Percentiles rank a stretch among this genome's conserved stretches.
Evolutionary conservation across 2,888 invertebrate species (phyloP).

Genomic region (Phyto melanocephala): DNA sequence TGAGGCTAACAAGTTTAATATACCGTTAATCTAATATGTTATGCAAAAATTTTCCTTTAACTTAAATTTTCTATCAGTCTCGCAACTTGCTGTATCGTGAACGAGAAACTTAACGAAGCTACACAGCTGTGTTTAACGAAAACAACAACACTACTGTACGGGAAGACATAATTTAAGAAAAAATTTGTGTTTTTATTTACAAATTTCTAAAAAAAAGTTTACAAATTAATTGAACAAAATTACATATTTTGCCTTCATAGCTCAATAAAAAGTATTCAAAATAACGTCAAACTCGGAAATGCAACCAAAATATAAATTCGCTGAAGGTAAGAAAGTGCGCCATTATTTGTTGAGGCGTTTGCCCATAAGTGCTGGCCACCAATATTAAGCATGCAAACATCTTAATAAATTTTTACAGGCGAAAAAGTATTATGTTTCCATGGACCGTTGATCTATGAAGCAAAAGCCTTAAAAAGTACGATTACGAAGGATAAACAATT

Average conservation of each 20-base stretch:
- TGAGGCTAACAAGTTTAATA: too few species aligned
- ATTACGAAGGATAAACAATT: constrained; percentile 91
- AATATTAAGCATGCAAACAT: neutral
- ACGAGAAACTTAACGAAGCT: constrained; percentile 38
- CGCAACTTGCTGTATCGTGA: constrained; percentile 14
- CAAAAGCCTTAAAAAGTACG: constrained; percentile 93
- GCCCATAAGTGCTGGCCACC: neutral
- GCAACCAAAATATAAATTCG: constrained; percentile 84
- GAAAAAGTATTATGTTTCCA: constrained; percentile 97
- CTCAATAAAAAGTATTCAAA: constrained; percentile 63
- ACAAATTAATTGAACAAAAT: neutral
- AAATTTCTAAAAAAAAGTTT: neutral
- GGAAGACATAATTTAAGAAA: constrained; percentile 35
- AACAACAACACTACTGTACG: constrained; percentile 48
- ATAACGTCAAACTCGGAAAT: constrained; percentile 79
- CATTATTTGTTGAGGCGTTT: neutral
- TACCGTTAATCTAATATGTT: too few species aligned
- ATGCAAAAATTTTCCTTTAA: too few species aligned
- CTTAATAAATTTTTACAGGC: constrained; percentile 80
- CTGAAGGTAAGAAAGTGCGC: constrained; percentile 82
- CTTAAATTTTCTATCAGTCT: neutral
- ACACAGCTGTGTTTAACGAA: constrained; percentile 58
- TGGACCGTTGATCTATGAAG: constrained; percentile 97
- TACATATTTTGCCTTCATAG: neutral
- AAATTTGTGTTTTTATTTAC: constrained; percentile 42